Conservation (phyloP, 2,888 invertebrate genomes). For the Gnatocerus cornutus region DNA sequence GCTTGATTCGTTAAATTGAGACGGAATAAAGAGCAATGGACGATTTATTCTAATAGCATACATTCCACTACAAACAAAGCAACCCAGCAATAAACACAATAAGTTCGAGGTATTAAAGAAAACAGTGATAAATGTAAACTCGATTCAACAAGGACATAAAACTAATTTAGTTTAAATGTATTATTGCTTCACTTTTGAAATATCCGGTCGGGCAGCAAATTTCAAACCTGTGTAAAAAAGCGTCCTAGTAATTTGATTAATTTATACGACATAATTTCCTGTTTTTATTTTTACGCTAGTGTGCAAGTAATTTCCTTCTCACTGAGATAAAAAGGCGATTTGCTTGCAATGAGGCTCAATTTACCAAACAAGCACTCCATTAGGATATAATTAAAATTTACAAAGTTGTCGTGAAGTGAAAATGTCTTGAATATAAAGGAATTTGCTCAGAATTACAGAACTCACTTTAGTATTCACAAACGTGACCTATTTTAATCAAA, state of each 20-base stretch:
- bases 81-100: too few relatives aligned
- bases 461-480: conserved; percentile 29
- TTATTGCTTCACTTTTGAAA: background rate
- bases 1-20: background rate
- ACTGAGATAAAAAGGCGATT: conserved; percentile 33
- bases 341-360: conserved; percentile 40
- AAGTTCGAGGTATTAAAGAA: too few relatives aligned
- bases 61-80: too few relatives aligned
- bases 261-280: conserved; percentile 31
- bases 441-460: conserved; percentile 39
- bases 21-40: too few relatives aligned
- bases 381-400: conserved; percentile 52
- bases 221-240: background rate
- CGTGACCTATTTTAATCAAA: conserved; percentile 28
- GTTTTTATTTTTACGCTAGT: conserved; percentile 9
- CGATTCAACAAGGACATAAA: background rate
- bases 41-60: too few relatives aligned
- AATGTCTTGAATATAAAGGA: conserved; percentile 36
- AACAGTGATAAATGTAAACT: too few relatives aligned
- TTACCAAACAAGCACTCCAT: conserved; percentile 48
- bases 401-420: conserved; percentile 44
- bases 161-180: background rate
- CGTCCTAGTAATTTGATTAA: conserved; percentile 15
- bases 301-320: conserved; percentile 24
- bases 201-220: background rate